A percentile compares a stretch with the other conserved stretches of the same genome.
Conservation (phyloP, 2,113 vertebrate species). For the Gambusia holbrooki region DNA sequence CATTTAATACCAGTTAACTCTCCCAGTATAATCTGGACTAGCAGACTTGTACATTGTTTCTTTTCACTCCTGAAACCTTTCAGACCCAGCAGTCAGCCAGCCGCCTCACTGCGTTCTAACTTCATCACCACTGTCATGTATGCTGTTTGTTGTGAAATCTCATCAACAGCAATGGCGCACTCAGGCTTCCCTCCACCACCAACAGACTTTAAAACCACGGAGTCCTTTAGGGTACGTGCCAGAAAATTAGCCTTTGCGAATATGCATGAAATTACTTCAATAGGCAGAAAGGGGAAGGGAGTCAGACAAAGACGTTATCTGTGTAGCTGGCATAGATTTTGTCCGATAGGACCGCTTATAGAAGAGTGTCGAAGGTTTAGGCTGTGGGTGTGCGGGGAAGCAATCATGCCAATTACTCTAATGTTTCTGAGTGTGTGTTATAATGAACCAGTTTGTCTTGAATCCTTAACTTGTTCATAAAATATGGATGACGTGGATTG, state of each 20-base stretch:
- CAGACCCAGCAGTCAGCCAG: not conserved
- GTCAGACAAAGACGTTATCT: not conserved
- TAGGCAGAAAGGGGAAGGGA: not conserved
- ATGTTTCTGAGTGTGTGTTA: conserved; percentile 30
- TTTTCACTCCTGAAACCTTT: not conserved
- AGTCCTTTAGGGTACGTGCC: not conserved
- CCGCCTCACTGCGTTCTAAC: not conserved
- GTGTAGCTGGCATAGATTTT: not conserved
- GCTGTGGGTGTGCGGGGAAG: not conserved
- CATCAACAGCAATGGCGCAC: not conserved
- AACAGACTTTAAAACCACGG: not conserved
- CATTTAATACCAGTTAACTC: not conserved
- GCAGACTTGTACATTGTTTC: not conserved
- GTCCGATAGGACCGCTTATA: not conserved
- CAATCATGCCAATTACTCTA: conserved; percentile 56
- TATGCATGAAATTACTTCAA: not conserved
- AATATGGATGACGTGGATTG: conserved; percentile 64
- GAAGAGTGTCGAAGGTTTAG: not conserved
- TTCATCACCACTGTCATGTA: not conserved
- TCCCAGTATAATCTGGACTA: not conserved
- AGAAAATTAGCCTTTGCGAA: conserved; percentile 1
- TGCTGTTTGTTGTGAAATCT: not conserved
- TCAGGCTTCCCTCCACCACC: not conserved
- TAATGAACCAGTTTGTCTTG: conserved; percentile 57
- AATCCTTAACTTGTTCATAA: conserved; percentile 61